Evolutionary conservation across 2,113 vertebrate genomes (phyloP).

Genomic region (Setophaga coronata): DNA sequence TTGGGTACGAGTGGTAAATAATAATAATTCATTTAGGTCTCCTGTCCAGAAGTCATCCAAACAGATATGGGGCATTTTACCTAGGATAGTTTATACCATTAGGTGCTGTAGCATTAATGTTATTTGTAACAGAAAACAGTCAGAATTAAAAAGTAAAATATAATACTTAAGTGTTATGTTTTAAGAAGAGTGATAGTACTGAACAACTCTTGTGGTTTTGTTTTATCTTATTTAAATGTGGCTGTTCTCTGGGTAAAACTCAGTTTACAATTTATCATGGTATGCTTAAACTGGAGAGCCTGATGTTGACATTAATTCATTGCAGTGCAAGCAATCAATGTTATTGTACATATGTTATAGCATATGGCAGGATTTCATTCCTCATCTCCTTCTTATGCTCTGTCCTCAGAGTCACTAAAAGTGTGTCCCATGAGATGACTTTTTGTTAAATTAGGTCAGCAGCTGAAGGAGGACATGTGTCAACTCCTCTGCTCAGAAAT

Average conservation of each 20-base stretch:
- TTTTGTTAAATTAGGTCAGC: conserved; percentile 62
- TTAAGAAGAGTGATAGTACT: background rate
- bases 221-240: background rate
- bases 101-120: background rate
- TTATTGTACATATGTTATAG: conserved; percentile 70
- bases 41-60: background rate
- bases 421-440: conserved; percentile 30
- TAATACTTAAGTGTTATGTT: background rate
- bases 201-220: background rate
- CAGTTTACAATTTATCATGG: background rate
- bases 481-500: background rate
- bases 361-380: conserved; percentile 71
- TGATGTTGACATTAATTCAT: conserved; percentile 68
- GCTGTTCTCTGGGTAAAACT: background rate
- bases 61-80: background rate
- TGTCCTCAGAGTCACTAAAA: conserved; percentile 48
- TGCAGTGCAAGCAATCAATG: conserved; percentile 19
- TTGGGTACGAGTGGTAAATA: background rate
- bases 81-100: background rate
- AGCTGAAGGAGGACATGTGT: background rate
- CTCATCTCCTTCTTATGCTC: conserved; percentile 36
- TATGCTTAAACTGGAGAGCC: conserved; percentile 41
- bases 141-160: background rate
- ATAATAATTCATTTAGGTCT: background rate
- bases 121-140: background rate